Evolutionary conservation across 2,888 invertebrate genomes (phyloP), one percentile per base, ranked within the genome.

Genomic region (Pecten maximus): DNA sequence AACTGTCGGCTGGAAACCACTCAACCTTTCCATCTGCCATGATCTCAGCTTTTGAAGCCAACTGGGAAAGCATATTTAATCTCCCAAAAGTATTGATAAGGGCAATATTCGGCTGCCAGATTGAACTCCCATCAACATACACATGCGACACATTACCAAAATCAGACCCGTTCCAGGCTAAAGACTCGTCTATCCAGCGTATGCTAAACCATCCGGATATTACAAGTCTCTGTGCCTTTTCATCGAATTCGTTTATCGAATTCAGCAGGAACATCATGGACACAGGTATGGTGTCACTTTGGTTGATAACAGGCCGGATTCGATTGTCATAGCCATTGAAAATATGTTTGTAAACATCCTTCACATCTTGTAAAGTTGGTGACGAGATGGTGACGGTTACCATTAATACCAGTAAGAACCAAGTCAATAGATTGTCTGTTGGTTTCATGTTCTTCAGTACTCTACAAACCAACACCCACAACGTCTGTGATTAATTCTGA

Each of bases 151-250:
- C 74, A 35, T 74, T 28, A 35, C 35, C 35, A 15, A 74, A 74
- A 15, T 74, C 74, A 3, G 74, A 74, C 12, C 0, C 23, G 35
- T 74, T 74, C 74, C 74, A 74, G 8, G 0, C 2, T 2, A 28
- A 28, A 0, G 4, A 35, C 8, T 74, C 35, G 74, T 74, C 74
- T 10, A 3, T 8, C 74, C 74, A 74, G 6, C 12, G 0, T 10
- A 28, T 12, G 3, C 0, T 23, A 35, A 74, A 74, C 74, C 74
- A 74, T 12, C 74, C 74, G 2, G 74, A 28, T 28, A 74, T 35
- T 10, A 74, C 74, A 74, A 74, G 74, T 74, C 35, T 74, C 74
- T 74, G 74, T 74, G 35, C 28, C 35, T 74, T 74, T 74, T 74
- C 74, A 74, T 74, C 35, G 28, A 74, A 74, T 35, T 74, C 74